A percentile compares a stretch with the other conserved stretches of the same genome.
Conservation (phyloP, 2,888 invertebrate genomes). For the Sicus ferrugineus region DNA sequence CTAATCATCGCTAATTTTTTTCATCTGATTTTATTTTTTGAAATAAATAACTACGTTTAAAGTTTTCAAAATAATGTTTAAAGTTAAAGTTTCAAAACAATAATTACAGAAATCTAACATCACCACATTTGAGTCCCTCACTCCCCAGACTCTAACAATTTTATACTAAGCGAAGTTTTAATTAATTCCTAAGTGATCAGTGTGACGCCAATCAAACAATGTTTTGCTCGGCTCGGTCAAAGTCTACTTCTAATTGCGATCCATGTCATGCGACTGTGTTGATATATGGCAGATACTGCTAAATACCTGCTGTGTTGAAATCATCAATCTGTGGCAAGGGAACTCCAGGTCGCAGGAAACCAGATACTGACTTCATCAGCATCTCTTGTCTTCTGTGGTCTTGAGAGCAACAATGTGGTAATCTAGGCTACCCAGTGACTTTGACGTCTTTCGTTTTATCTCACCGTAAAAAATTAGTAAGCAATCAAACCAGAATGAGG, state of each 20-base stretch:
- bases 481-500: background rate
- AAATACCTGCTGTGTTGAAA: background rate
- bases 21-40: too few relatives aligned
- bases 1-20: too few relatives aligned
- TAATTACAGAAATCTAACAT: too few relatives aligned
- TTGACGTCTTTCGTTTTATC: background rate
- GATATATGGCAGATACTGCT: background rate
- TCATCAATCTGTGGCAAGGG: background rate
- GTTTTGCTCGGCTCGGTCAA: too few relatives aligned
- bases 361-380: background rate
- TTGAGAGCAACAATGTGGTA: background rate
- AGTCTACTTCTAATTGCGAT: background rate
- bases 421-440: background rate
- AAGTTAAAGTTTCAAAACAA: too few relatives aligned
- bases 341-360: background rate
- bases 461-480: background rate
- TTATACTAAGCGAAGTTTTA: too few relatives aligned
- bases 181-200: too few relatives aligned
- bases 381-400: background rate
- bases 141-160: too few relatives aligned
- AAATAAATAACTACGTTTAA: too few relatives aligned
- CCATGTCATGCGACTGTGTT: background rate
- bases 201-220: too few relatives aligned
- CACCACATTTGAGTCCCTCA: too few relatives aligned
- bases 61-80: too few relatives aligned